Base-by-base conservation (phyloP, 1,140 invertebrate species). In the Bilobella aurantiaca region DNA sequence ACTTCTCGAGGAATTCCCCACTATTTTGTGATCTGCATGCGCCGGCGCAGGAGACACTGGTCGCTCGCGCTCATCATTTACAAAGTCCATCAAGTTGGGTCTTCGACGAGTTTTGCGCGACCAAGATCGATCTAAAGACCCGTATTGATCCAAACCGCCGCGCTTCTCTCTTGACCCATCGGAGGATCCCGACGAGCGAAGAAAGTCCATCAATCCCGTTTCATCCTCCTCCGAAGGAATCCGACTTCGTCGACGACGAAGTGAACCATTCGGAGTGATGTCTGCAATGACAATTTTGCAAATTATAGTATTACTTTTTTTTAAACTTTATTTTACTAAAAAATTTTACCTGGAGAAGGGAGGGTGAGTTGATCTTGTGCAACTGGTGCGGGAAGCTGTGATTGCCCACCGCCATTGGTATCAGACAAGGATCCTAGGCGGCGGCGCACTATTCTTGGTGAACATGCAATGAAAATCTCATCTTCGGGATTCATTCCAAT, bases 231-330 rank as follows among this genome's bases (percentile, higher is more conserved):
- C 88, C 18, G 87, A 87, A 0, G 89, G 84, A 32, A 91, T 85
- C 23, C 90, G 82, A 73, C 90, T 89, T 66, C 89, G 81, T 29
- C 90, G 80, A 42, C 90, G 80, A 21, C 91, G 80, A 12, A 93
- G 78, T 65, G 89, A 93, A 21, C 91, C 90, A 69, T 90, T 93
- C 37, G 91, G 91, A 0, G 91, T 93, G 25, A 91, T 85, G 75
- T 93, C 90, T 87, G 73, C 3, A 75, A 75, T 31, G n/a, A 34
- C n/a, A n/a, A n/a, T n/a, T 53, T 25, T 42, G 67, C n/a, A 60
- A 30, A 28, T 47, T 30, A 65, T 66, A 23, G 37, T 28, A 46
- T 34, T 58, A 29, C 8, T 23, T 30, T 30, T 12, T 28, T 23
- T 58, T 5, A 49, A 58, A 32, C 27, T 58, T 16, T 2, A 31